phyloP scores from a whole-genome alignment of 2,888 invertebrate genomes.

The Herminia tarsipennalis region DNA sequence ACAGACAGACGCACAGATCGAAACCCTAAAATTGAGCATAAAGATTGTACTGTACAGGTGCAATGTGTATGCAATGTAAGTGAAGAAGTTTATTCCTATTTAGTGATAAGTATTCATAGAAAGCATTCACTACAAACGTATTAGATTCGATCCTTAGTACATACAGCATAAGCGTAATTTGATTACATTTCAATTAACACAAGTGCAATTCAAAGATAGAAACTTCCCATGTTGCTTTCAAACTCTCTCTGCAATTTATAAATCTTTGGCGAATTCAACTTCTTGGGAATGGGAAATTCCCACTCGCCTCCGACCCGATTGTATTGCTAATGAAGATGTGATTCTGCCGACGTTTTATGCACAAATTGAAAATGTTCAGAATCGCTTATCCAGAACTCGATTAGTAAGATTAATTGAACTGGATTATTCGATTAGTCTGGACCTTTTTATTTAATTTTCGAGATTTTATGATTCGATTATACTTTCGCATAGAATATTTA shows the following conservation, averaged over 20 bases:
- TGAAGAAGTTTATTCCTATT: too few species aligned
- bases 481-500: constrained; percentile 26
- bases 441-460: constrained; percentile 38
- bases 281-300: constrained; percentile 61
- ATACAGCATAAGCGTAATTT: constrained; percentile 42
- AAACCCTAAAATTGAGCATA: too few species aligned
- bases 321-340: constrained; percentile 72
- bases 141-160: background rate
- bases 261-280: constrained; percentile 46
- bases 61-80: too few species aligned
- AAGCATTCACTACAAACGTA: too few species aligned
- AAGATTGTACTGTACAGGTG: too few species aligned
- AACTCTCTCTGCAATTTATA: constrained; percentile 42
- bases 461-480: constrained; percentile 32
- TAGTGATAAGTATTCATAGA: too few species aligned
- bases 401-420: constrained; percentile 53
- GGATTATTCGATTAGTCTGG: constrained; percentile 44
- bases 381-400: constrained; percentile 46
- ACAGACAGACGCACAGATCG: too few species aligned
- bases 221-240: constrained; percentile 33
- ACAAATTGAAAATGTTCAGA: constrained; percentile 66
- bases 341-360: constrained; percentile 58
- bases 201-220: constrained; percentile 33
- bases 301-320: constrained; percentile 56
- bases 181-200: constrained; percentile 42